These are phyloP conservation scores for Eristalinus aeneus DNA, from an alignment of 2,888 invertebrate genomes.

Conservation along the genomic window DNA sequence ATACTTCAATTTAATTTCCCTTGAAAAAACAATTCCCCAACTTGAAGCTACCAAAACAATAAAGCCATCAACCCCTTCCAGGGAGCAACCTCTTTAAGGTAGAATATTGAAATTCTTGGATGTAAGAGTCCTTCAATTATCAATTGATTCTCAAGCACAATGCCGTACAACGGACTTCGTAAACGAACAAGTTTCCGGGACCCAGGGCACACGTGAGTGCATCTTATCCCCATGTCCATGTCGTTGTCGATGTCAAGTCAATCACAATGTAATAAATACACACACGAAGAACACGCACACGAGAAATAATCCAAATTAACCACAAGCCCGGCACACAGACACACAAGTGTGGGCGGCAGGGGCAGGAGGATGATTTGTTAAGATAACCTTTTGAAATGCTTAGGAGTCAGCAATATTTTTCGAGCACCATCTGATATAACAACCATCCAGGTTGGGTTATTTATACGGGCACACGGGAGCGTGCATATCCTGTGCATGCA, in stretches of 20 bases:
- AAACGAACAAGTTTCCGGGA: no score
- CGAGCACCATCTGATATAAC: constrained; percentile 26
- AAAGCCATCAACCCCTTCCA: no score
- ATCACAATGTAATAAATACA: not conserved
- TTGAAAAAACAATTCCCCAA: no score
- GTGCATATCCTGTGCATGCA: constrained; percentile 8
- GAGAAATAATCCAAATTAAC: constrained; percentile 5
- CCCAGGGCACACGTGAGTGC: not conserved
- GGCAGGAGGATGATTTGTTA: constrained; percentile 5
- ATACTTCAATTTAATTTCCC: no score
- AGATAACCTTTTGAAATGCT: constrained; percentile 10
- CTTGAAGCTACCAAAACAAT: no score
- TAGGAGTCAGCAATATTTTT: constrained; percentile 10
- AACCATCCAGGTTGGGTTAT: not conserved
- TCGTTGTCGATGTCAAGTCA: not conserved
- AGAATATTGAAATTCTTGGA: no score
- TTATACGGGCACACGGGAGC: not conserved
- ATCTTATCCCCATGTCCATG: not conserved
- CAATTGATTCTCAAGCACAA: no score
- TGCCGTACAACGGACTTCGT: no score
- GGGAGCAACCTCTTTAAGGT: no score
- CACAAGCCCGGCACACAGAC: not conserved
- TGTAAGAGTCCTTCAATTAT: no score
- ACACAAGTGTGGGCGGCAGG: not conserved
- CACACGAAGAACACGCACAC: not conserved